Percentiles rank a stretch among this genome's conserved stretches.
phyloP scores from a whole-genome alignment of 2,797 vertebrate species.

The Sphenodon punctatus region DNA sequence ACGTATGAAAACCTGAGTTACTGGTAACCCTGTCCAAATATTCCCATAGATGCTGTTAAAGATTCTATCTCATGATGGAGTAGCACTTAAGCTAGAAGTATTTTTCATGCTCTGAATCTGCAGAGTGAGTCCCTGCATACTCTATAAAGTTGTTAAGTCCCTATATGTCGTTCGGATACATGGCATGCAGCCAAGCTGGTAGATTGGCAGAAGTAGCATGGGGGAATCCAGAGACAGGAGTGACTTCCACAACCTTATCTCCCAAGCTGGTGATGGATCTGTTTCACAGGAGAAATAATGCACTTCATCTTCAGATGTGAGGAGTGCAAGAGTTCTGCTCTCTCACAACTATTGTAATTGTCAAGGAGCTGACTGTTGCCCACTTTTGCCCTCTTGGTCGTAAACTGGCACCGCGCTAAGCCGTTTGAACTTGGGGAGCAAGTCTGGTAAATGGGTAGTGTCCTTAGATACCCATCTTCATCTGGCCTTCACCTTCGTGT shows the following conservation, averaged over 20 bases:
- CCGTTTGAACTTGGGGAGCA: neutral
- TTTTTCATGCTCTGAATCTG: constrained; percentile 49
- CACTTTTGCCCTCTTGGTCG: neutral
- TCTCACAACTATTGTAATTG: constrained; percentile 20
- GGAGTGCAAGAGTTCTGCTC: no score
- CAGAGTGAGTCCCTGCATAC: constrained; percentile 31
- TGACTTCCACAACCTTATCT: constrained; percentile 14
- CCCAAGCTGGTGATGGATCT: neutral
- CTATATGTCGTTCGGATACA: constrained; percentile 20
- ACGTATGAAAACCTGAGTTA: constrained; percentile 60
- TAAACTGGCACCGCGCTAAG: neutral
- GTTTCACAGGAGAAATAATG: constrained; percentile 22
- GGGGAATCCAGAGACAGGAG: constrained; percentile 42
- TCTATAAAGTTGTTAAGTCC: constrained; percentile 47
- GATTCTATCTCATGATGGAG: constrained; percentile 48
- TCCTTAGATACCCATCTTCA: no score
- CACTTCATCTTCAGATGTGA: constrained; percentile 4
- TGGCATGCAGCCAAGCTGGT: constrained; percentile 34
- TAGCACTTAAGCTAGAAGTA: constrained; percentile 30
- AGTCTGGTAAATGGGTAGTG: no score
- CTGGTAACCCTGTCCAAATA: constrained; percentile 63
- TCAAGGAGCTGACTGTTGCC: neutral
- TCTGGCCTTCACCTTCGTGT: no score
- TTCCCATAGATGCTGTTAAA: constrained; percentile 52
- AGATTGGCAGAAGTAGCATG: constrained; percentile 32